Evolutionary conservation across 2,797 vertebrate species (phyloP).

Genomic region (Rhinoraja longicauda): DNA sequence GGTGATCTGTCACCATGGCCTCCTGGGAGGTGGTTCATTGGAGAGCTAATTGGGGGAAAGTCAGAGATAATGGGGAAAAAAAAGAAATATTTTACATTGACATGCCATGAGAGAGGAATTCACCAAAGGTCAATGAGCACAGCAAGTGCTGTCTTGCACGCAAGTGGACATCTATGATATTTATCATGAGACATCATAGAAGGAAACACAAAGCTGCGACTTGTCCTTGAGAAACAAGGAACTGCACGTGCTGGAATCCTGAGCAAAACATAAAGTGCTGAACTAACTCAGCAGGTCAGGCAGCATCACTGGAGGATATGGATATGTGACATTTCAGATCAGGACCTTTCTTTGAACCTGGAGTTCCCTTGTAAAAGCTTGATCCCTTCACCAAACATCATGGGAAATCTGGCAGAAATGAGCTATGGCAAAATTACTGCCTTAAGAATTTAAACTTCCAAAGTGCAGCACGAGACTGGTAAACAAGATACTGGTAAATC

Average conservation of each 20-base stretch:
- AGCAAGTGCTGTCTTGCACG: too few relatives aligned
- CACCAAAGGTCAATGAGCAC: too few relatives aligned
- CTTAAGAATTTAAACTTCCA: not conserved
- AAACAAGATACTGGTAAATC: not conserved
- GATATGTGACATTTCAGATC: too few relatives aligned
- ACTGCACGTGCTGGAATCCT: too few relatives aligned
- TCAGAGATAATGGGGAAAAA: not conserved
- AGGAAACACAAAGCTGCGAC: not conserved
- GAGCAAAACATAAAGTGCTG: too few relatives aligned
- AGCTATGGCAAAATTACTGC: not conserved
- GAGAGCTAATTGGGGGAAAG: not conserved
- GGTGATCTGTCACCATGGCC: too few relatives aligned
- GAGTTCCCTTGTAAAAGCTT: not conserved
- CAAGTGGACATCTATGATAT: too few relatives aligned
- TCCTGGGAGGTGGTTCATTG: too few relatives aligned
- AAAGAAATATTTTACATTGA: not conserved
- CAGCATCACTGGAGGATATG: too few relatives aligned
- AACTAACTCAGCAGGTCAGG: too few relatives aligned
- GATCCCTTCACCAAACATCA: not conserved
- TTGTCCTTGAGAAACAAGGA: not conserved
- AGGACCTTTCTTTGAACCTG: not conserved
- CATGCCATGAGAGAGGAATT: too few relatives aligned
- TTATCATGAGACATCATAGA: too few relatives aligned
- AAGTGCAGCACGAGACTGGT: not conserved
- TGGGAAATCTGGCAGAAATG: not conserved